A percentile compares a stretch with the other conserved stretches of the same genome.
These are phyloP conservation scores for Gambusia affinis DNA, from an alignment of 2,113 vertebrate genomes.

Conservation along the genomic window DNA sequence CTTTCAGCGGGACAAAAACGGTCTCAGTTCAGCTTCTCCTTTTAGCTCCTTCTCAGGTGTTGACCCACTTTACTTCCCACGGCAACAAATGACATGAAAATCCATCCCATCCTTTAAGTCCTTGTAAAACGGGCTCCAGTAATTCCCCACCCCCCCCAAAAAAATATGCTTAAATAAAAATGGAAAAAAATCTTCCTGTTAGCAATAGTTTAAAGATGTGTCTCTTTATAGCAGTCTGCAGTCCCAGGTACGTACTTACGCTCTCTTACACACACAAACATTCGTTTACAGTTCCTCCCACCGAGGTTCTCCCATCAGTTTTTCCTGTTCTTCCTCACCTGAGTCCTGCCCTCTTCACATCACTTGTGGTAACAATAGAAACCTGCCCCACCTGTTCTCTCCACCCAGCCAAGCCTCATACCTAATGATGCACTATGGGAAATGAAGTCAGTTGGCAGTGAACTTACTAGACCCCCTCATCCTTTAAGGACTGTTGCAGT, in stretches of 20 bases:
- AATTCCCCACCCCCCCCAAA: neutral
- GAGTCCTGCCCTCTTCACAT: slow-evolving; percentile 12
- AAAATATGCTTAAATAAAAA: neutral
- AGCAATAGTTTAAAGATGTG: neutral
- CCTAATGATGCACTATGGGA: slow-evolving; percentile 75
- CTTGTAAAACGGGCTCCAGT: neutral
- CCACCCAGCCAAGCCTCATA: slow-evolving; percentile 47
- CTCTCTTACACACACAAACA: neutral
- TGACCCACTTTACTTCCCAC: slow-evolving; percentile 47
- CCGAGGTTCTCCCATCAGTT: slow-evolving; percentile 12
- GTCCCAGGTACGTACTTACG: slow-evolving; percentile 12
- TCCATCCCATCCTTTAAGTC: slow-evolving; percentile 21
- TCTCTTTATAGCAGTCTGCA: slow-evolving; percentile 18
- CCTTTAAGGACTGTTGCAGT: too few species aligned
- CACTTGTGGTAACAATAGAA: slow-evolving; percentile 69
- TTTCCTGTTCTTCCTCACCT: slow-evolving; percentile 31
- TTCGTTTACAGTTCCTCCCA: slow-evolving; percentile 2
- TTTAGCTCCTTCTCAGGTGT: slow-evolving; percentile 62
- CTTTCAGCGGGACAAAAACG: slow-evolving; percentile 34
- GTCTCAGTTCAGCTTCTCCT: slow-evolving; percentile 33
- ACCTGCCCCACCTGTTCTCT: slow-evolving; percentile 69
- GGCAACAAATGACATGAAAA: slow-evolving; percentile 19
- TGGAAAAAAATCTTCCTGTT: neutral
- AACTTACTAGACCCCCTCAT: neutral
- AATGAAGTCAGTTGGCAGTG: slow-evolving; percentile 69